Evolutionary conservation across 2,113 vertebrate species (phyloP), one percentile per base, ranked within the genome.

Genomic region (Syrmaticus mikado): DNA sequence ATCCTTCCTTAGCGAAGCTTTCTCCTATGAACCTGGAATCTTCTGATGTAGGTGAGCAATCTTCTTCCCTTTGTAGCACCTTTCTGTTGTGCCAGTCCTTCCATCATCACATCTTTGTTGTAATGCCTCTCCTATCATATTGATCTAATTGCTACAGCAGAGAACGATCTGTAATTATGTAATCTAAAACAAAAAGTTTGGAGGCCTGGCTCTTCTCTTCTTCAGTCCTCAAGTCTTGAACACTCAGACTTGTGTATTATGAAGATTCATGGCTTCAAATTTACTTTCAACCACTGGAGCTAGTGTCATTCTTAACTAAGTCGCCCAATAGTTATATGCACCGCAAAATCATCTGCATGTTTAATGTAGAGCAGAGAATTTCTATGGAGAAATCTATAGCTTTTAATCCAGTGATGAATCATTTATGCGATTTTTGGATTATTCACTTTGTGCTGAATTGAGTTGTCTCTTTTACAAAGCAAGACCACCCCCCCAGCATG

Each of bases 331-430:
- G 61, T 85, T 94, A 95, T 71, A 84, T 34, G 55, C 65, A 77
- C 67, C 36, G 46, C 72, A 73, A 57, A 53, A 46, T 82, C 64
- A 85, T 53, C 76, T 93, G 50, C 90, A 89, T 90, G 85, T 90
- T 95, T 96, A 94, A 97, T 85, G 50, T 58, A 32, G 62, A 52
- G 41, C 62, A 79, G 76, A 94, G 85, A 90, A 94, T 91, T 93
- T 95, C 79, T 86, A 48, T 76, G 68, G 90, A 93, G 52, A 89
- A 96, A 97, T 95, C 80, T 68, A 90, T 91, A 82, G 57, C 89
- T 89, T 82, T 97, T 97, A 97, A 94, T 97, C 94, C 74, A 82
- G 82, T n/a, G 38, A 93, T 97, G 92, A 97, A 96, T 97, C 94
- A 97, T 96, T 95, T 43, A 96, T 93, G 95, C 64, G 80, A 58